A percentile compares a stretch with the other conserved stretches of the same genome.
Conservation (phyloP, 2,888 invertebrate species). For the Pasiphila rectangulata region DNA sequence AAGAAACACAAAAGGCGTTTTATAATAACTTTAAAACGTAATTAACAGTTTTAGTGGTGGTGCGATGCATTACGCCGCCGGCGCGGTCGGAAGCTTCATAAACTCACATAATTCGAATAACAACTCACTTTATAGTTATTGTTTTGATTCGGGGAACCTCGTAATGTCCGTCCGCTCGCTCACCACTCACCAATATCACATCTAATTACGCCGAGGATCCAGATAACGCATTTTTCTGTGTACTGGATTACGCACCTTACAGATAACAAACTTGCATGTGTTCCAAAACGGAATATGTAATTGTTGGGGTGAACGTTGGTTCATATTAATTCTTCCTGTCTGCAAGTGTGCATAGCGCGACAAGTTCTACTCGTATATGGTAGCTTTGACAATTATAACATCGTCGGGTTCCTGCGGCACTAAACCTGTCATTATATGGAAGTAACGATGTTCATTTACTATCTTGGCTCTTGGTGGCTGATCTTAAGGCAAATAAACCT, state of each 20-base stretch:
- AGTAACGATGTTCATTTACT: too few relatives aligned
- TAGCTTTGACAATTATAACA: too few relatives aligned
- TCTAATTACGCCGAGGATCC: conserved; percentile 5
- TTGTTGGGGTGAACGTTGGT: too few relatives aligned
- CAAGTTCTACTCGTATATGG: too few relatives aligned
- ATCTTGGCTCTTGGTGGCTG: too few relatives aligned
- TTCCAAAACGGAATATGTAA: too few relatives aligned
- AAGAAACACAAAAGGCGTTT: conserved; percentile 19
- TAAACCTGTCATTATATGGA: too few relatives aligned
- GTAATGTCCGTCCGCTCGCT: too few relatives aligned
- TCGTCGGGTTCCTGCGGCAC: too few relatives aligned
- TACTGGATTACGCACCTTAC: background rate
- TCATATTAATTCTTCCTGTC: too few relatives aligned
- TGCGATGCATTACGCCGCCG: conserved; percentile 16
- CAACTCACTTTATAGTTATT: conserved; percentile 13
- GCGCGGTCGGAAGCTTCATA: conserved; percentile 21
- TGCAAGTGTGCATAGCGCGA: too few relatives aligned
- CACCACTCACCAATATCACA: conserved; percentile 1
- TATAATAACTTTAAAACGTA: conserved; percentile 20
- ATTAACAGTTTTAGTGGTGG: conserved; percentile 24
- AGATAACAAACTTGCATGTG: background rate
- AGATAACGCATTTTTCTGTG: background rate
- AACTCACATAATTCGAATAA: conserved; percentile 15
- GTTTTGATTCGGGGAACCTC: conserved; percentile 10
- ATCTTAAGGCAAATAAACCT: too few relatives aligned